Evolutionary conservation across 2,113 vertebrate genomes (phyloP).

Genomic region (Varanus komodoensis): DNA sequence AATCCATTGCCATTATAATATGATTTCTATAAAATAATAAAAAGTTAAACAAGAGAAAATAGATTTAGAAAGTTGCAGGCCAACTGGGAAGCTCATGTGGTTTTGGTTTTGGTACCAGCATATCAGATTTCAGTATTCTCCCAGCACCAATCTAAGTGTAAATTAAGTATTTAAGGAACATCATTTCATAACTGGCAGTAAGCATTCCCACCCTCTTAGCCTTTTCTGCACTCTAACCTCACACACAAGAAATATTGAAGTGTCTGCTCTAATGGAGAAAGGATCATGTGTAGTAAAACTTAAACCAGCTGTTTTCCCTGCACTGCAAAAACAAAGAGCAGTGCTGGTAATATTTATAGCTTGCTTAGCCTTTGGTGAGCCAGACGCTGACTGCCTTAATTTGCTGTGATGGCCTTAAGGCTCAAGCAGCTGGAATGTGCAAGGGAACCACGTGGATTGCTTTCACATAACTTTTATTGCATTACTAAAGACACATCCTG

Average conservation of each 20-base stretch:
- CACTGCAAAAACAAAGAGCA: conserved; percentile 46
- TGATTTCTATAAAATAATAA: conserved; percentile 59
- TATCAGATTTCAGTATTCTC: conserved; percentile 49
- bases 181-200: conserved; percentile 63
- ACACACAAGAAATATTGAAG: conserved; percentile 64
- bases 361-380: conserved; percentile 64
- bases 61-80: conserved; percentile 57
- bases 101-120: conserved; percentile 53
- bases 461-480: neutral
- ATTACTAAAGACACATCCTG: neutral
- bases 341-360: conserved; percentile 68
- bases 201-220: conserved; percentile 60
- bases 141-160: conserved; percentile 55
- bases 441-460: neutral
- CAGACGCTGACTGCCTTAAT: conserved; percentile 48
- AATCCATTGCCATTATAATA: conserved; percentile 58
- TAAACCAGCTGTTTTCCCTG: conserved; percentile 75
- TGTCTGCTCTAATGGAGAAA: conserved; percentile 66
- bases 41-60: conserved; percentile 58
- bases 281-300: conserved; percentile 71
- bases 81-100: conserved; percentile 59
- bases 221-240: conserved; percentile 70
- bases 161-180: conserved; percentile 55
- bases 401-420: conserved; percentile 49
- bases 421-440: conserved; percentile 23